Evolutionary conservation across 2,888 invertebrate genomes (phyloP).

Genomic region (Scaptomyza reducta): DNA sequence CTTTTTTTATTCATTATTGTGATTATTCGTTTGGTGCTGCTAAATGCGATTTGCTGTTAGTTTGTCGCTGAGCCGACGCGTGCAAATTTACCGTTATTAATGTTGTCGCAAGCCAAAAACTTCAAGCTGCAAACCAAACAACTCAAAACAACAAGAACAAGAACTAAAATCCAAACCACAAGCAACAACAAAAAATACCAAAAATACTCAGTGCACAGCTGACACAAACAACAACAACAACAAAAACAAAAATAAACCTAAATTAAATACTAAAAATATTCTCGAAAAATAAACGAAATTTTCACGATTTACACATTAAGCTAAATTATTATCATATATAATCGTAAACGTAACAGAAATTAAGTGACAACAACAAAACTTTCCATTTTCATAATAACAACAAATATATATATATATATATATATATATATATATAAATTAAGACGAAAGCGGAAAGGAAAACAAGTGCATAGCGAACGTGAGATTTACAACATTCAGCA

Average conservation of each 20-base stretch:
- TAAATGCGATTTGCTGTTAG: slow-evolving; percentile 35
- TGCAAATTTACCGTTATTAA: slow-evolving; percentile 59
- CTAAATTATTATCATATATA: not conserved
- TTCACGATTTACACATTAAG: slow-evolving; percentile 15
- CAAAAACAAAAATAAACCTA: not conserved
- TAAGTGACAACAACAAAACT: slow-evolving; percentile 13
- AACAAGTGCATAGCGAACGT: slow-evolving; percentile 37
- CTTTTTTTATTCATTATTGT: slow-evolving; percentile 9
- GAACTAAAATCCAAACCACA: not conserved
- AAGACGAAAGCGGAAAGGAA: slow-evolving; percentile 8
- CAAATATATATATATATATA: not conserved
- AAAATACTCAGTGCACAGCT: slow-evolving; percentile 39
- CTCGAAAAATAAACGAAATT: not conserved
- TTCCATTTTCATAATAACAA: not conserved
- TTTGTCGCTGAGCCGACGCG: slow-evolving; percentile 27
- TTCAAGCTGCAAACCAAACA: slow-evolving; percentile 28
- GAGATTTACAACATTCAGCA: slow-evolving; percentile 16
- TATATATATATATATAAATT: not conserved
- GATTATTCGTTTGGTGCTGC: slow-evolving; percentile 1
- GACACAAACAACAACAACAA: slow-evolving; percentile 27
- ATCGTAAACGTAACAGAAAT: slow-evolving; percentile 6
- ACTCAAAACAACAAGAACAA: slow-evolving; percentile 35
- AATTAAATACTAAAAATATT: too few species aligned
- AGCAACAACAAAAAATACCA: slow-evolving; percentile 17
- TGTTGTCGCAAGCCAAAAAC: slow-evolving; percentile 57